Percentiles rank a stretch among this genome's conserved stretches.
phyloP scores from a whole-genome alignment of 2,113 vertebrate species.

The Nyctereutes procyonoides region DNA sequence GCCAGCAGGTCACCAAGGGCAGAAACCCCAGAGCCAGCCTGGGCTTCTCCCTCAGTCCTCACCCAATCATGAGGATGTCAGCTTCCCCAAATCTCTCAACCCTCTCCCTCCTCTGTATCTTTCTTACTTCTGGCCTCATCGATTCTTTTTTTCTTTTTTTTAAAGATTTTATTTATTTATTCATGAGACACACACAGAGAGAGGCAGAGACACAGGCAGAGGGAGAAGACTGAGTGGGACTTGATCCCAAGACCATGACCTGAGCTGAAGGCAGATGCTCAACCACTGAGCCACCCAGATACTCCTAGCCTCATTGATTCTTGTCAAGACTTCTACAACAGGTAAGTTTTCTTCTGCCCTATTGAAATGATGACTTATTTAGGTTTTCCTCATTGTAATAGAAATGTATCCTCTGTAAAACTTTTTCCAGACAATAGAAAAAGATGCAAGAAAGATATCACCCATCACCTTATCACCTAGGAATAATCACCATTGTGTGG shows the following conservation, averaged over 20 bases:
- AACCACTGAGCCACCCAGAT: no score
- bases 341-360: background rate
- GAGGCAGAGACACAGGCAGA: no score
- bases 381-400: background rate
- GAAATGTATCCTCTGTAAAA: constrained; percentile 7
- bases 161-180: no score
- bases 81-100: background rate
- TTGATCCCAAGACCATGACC: no score
- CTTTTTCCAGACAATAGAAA: background rate
- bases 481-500: background rate
- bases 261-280: no score
- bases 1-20: background rate
- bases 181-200: no score
- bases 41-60: background rate
- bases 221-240: no score
- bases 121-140: background rate
- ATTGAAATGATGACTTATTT: background rate
- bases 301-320: background rate
- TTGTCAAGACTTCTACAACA: constrained; percentile 11
- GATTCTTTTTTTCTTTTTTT: background rate
- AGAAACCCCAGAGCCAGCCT: background rate
- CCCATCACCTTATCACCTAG: background rate
- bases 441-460: background rate
- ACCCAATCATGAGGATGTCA: background rate
- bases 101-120: background rate